Conservation (phyloP, 1,140 invertebrate genomes). For the Brachionus rotundiformis region DNA sequence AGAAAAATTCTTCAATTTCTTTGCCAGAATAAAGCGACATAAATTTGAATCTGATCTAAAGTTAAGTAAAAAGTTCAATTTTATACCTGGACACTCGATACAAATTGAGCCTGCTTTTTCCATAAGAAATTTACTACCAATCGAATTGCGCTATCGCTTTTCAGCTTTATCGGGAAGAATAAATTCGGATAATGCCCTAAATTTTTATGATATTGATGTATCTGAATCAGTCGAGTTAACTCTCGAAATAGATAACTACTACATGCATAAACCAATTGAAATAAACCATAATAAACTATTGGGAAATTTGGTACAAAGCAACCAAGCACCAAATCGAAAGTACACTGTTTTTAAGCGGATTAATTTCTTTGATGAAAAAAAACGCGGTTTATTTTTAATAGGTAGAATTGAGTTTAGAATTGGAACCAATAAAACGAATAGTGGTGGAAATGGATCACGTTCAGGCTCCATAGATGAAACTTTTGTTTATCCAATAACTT, state of each 20-base stretch:
- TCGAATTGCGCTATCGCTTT: conserved; percentile 38
- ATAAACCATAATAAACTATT: conserved; percentile 23
- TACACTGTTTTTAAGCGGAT: conserved; percentile 12
- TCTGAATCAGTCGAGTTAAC: conserved; percentile 1
- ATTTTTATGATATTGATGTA: conserved; percentile 25
- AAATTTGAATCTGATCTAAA: conserved; percentile 18
- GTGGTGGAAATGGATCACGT: neutral
- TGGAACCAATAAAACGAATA: neutral
- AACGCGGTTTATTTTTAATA: conserved; percentile 53
- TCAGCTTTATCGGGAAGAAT: neutral
- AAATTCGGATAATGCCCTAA: neutral
- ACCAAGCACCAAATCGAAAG: conserved; percentile 10
- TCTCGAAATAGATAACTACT: conserved; percentile 32
- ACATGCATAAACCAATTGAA: conserved; percentile 21
- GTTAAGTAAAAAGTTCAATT: neutral
- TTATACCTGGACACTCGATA: conserved; percentile 25
- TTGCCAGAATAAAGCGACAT: conserved; percentile 30
- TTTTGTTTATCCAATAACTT: conserved; percentile 20
- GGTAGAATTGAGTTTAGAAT: conserved; percentile 59
- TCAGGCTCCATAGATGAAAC: neutral
- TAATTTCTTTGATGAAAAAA: conserved; percentile 49
- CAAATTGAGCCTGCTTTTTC: conserved; percentile 39
- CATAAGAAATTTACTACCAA: conserved; percentile 15
- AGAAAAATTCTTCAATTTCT: conserved; percentile 9
- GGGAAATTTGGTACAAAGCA: neutral